Conservation (phyloP, 1,140 invertebrate species). For the Metaphire vulgaris region DNA sequence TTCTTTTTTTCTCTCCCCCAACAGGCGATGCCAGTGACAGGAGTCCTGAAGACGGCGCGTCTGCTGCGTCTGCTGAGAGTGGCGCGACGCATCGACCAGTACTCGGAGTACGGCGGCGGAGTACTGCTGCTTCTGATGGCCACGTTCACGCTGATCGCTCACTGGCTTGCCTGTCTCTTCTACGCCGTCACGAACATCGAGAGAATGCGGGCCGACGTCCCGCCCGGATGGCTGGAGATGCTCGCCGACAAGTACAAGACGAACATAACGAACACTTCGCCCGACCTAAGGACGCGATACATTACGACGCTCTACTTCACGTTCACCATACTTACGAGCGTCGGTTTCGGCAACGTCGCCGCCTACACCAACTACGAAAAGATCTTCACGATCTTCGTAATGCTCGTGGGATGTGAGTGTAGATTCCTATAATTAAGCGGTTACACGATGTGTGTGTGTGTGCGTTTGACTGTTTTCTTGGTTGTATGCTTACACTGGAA, state of each 20-base stretch:
- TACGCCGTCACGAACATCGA: constrained; percentile 25
- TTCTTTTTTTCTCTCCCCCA: no score
- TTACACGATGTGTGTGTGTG: no score
- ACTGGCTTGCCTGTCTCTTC: constrained; percentile 32
- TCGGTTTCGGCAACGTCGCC: constrained; percentile 88
- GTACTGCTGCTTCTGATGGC: constrained; percentile 28
- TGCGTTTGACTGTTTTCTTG: no score
- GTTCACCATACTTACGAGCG: constrained; percentile 82
- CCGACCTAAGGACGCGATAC: constrained; percentile 57
- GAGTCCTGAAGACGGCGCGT: constrained; percentile 25
- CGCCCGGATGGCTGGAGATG: constrained; percentile 6
- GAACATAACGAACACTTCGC: constrained; percentile 22
- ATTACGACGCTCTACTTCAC: constrained; percentile 88
- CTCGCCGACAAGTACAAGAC: not conserved
- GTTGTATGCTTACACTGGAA: no score
- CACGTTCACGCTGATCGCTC: constrained; percentile 29
- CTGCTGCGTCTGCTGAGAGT: constrained; percentile 25
- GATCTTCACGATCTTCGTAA: constrained; percentile 51
- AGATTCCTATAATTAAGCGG: not conserved
- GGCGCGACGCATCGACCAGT: constrained; percentile 29
- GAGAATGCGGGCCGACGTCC: not conserved
- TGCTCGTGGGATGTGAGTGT: constrained; percentile 40
- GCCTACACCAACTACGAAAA: constrained; percentile 85
- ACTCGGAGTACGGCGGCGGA: constrained; percentile 19
- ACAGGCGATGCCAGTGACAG: not conserved